Evolutionary conservation across 92 coral and sea anemone species (phyloP), one percentile per base, ranked within the genome.

Genomic region (Epizoanthus scotinus): DNA sequence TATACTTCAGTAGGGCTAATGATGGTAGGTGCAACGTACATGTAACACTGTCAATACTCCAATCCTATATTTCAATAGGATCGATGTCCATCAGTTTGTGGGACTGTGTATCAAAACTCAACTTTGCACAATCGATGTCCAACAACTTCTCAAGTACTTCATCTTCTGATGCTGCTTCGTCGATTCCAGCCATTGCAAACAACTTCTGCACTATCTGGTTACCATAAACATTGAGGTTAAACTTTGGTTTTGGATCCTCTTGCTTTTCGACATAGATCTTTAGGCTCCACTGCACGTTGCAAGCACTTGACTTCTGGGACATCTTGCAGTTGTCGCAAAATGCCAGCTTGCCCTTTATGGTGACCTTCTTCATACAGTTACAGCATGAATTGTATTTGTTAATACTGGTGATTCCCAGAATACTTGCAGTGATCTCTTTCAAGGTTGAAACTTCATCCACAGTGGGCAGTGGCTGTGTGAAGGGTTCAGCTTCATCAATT

Each of bases 91-190:
- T n/a, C n/a, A n/a, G n/a, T n/a, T n/a, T n/a, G 42, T 36, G 5
- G 42, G 42, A 5, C 42, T 5, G 5, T 2, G 2, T 2, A 36
- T 36, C 2, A 36, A n/a, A n/a, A n/a, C 42, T 40, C 8, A 4
- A 40, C n/a, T 0, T 36, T 36, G 42, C 42, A 36, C 2, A 5
- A 36, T 36, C 42, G 42, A 36, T 36, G 42, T 36, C 42, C 42
- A 36, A 36, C 42, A 36, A 36, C 42, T 36, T 36, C 42, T 36
- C 42, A 5, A 36, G 42, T 61, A 82, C 70, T 72, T 87, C 85
- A 31, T 91, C 91, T 79, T 90, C 94, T 58, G 90, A 70, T 84
- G 90, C 60, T 77, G 68, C 74, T 28, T 81, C 82, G 49, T 56
- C 64, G 68, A 91, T 78, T 55, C 73, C 81, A 79, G 77, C 78